Evolutionary conservation across 1,140 invertebrate species (phyloP).

Genomic region (Bombus huntii): DNA sequence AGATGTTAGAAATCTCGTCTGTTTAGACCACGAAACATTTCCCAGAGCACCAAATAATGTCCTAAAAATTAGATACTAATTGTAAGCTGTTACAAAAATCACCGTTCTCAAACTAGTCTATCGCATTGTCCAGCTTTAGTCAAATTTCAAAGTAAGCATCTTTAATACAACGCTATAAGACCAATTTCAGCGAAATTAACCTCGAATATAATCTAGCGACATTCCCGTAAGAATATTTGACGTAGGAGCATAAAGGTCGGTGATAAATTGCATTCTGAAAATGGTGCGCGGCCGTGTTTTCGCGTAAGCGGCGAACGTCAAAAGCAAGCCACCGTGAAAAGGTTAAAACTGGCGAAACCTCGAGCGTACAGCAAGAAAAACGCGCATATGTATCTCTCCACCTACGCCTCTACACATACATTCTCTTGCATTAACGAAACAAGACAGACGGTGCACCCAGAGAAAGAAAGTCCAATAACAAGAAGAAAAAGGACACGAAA

Average conservation of each 20-base stretch:
- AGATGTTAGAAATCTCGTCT: too few species aligned
- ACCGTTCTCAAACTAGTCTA: too few species aligned
- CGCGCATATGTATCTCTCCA: background rate
- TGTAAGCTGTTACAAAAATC: too few species aligned
- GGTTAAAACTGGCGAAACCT: constrained; percentile 26
- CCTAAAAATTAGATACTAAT: too few species aligned
- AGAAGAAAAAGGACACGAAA: background rate
- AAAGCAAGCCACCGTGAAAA: constrained; percentile 21
- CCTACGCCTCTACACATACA: background rate
- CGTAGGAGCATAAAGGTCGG: background rate
- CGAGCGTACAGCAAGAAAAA: background rate
- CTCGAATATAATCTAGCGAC: background rate
- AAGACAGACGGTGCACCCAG: background rate
- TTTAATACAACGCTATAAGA: too few species aligned
- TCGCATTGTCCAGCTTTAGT: too few species aligned
- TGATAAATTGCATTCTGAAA: constrained; percentile 39
- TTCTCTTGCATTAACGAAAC: background rate
- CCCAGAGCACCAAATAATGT: too few species aligned
- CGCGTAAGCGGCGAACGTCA: constrained; percentile 8
- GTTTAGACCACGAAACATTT: too few species aligned
- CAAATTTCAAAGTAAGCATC: too few species aligned
- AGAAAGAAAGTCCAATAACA: background rate
- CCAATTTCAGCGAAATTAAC: background rate
- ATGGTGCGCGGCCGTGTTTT: background rate
- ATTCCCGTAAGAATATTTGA: background rate